These are phyloP conservation scores for Heliconius cydno DNA, from an alignment of 2,888 invertebrate genomes.

Conservation along the genomic window DNA sequence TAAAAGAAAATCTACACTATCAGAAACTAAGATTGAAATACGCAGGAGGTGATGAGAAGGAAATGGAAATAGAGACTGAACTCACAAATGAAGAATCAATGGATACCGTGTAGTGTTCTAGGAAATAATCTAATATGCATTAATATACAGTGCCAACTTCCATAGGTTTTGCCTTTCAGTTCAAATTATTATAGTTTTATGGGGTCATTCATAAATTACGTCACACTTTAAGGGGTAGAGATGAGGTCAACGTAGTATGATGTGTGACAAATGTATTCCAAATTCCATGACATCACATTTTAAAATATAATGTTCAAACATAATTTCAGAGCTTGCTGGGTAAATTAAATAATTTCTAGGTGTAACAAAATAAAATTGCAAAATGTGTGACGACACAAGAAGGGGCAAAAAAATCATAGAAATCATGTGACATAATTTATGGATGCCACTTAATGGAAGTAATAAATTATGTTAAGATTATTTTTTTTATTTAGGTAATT, in stretches of 20 bases:
- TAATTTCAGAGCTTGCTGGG: not conserved
- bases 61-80: conserved; percentile 84
- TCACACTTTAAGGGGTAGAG: not conserved
- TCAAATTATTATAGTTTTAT: conserved; percentile 31
- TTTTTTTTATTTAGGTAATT: not conserved
- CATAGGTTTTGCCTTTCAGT: conserved; percentile 33
- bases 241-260: not conserved
- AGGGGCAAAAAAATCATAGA: not conserved
- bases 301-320: too few relatives aligned
- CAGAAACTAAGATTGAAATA: conserved; percentile 88
- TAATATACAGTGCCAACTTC: conserved; percentile 66
- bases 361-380: not conserved
- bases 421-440: not conserved
- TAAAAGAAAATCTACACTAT: conserved; percentile 90
- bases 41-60: conserved; percentile 79
- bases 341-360: not conserved
- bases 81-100: conserved; percentile 76
- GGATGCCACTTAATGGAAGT: not conserved
- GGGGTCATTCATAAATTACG: not conserved
- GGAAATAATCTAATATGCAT: not conserved
- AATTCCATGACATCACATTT: not conserved
- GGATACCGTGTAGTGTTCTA: conserved; percentile 69
- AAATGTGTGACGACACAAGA: not conserved
- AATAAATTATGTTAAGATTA: conserved; percentile 14
- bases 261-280: not conserved